Conservation (phyloP, 2,113 vertebrate genomes). For the Hystrix brachyura region DNA sequence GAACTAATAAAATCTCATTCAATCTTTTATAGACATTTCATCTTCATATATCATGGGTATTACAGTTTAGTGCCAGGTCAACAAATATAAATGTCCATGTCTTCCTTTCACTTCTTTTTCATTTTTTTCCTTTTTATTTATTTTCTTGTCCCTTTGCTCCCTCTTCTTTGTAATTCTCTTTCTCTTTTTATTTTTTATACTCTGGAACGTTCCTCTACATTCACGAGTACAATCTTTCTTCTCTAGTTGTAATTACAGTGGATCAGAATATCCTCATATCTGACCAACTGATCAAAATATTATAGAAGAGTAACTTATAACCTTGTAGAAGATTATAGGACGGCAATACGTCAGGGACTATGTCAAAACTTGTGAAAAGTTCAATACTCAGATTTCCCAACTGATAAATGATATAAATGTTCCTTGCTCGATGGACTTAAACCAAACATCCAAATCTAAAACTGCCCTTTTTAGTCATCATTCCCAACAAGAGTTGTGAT, state of each 20-base stretch:
- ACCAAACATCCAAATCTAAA: conserved; percentile 15
- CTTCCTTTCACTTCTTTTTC: conserved; percentile 5
- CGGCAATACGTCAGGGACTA: neutral
- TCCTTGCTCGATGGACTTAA: neutral
- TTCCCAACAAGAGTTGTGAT: neutral
- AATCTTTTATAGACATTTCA: conserved; percentile 21
- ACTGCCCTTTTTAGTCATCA: neutral
- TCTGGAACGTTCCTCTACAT: neutral
- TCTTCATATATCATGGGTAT: neutral
- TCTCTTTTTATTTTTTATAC: conserved; percentile 42
- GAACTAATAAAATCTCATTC: conserved; percentile 7
- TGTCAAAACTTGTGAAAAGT: conserved; percentile 19
- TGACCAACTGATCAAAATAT: conserved; percentile 31
- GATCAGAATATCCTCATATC: neutral
- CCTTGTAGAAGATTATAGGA: neutral
- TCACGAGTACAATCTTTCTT: neutral
- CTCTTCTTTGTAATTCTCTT: conserved; percentile 3
- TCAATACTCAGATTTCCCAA: neutral
- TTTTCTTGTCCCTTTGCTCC: neutral
- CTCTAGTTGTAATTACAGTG: neutral
- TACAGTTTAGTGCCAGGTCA: neutral
- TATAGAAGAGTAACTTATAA: conserved; percentile 13
- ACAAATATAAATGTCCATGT: neutral
- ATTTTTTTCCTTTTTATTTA: neutral
- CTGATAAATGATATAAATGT: neutral